phyloP scores from a whole-genome alignment of 2,113 vertebrate genomes.

The Trematocara nigrifrons region DNA sequence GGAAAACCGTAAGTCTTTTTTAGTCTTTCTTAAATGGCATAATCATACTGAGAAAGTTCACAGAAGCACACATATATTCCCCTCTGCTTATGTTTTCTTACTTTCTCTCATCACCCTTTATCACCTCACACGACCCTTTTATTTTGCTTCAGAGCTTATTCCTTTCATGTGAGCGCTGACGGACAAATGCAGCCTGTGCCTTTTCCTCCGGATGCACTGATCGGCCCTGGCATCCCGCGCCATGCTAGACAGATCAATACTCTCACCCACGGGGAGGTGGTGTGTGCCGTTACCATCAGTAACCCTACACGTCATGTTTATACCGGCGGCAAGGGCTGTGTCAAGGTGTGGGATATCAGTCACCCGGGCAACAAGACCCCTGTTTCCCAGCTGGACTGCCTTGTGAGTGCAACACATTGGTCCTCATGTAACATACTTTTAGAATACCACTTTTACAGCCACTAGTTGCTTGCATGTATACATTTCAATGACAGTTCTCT shows the following conservation, averaged over 20 bases:
- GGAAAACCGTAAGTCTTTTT: slow-evolving; percentile 86
- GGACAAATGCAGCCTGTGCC: slow-evolving; percentile 98
- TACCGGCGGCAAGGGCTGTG: slow-evolving; percentile 92
- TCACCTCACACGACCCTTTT: background rate
- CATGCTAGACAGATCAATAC: slow-evolving; percentile 96
- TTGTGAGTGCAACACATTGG: slow-evolving; percentile 72
- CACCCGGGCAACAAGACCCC: slow-evolving; percentile 96
- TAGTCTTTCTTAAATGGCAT: background rate
- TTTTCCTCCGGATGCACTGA: slow-evolving; percentile 91
- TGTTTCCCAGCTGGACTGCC: slow-evolving; percentile 93
- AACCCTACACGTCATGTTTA: slow-evolving; percentile 94
- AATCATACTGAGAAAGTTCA: background rate
- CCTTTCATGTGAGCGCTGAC: slow-evolving; percentile 91
- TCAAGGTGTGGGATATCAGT: slow-evolving; percentile 98
- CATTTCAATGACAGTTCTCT: background rate
- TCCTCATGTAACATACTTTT: background rate
- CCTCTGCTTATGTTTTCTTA: background rate
- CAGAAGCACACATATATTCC: accelerated
- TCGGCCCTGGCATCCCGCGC: slow-evolving; percentile 88
- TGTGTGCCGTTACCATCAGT: slow-evolving; percentile 95
- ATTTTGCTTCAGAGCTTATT: slow-evolving; percentile 80
- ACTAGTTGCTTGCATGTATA: background rate
- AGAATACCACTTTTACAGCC: background rate
- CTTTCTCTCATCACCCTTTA: background rate
- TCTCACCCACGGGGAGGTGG: slow-evolving; percentile 90